phyloP scores from a whole-genome alignment of 1,140 invertebrate species.

The Condylostylus longicornis region DNA sequence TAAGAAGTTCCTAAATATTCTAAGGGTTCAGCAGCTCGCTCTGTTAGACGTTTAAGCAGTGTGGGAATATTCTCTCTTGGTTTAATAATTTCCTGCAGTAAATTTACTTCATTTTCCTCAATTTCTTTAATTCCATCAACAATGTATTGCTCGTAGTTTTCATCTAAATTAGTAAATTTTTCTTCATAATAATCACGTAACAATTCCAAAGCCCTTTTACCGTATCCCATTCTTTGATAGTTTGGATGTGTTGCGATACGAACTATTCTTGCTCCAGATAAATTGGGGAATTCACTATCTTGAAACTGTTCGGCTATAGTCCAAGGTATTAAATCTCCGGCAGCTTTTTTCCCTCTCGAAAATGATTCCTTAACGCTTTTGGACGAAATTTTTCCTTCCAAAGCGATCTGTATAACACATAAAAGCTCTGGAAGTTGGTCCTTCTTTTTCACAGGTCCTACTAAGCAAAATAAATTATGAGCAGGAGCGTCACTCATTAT shows the following conservation, averaged over 20 bases:
- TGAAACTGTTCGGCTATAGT: constrained; percentile 92
- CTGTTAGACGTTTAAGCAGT: constrained; percentile 57
- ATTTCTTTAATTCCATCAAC: constrained; percentile 36
- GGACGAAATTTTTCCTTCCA: constrained; percentile 89
- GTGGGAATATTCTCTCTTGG: constrained; percentile 53
- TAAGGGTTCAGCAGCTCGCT: constrained; percentile 70
- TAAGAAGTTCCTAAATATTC: constrained; percentile 93
- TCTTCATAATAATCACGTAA: constrained; percentile 79
- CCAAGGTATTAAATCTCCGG: constrained; percentile 97
- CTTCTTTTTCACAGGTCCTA: constrained; percentile 63
- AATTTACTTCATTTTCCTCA: constrained; percentile 38
- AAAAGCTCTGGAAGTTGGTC: constrained; percentile 77
- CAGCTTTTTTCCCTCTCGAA: constrained; percentile 70
- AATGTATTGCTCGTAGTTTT: too few relatives aligned
- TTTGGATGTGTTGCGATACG: constrained; percentile 97
- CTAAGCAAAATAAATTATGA: constrained; percentile 90
- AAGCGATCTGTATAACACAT: constrained; percentile 82
- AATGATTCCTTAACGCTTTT: constrained; percentile 58
- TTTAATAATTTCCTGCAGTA: constrained; percentile 47
- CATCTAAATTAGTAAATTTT: constrained; percentile 57
- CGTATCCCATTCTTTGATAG: constrained; percentile 95
- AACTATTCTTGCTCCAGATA: constrained; percentile 84
- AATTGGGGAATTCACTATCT: constrained; percentile 79
- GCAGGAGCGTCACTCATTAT: constrained; percentile 97
- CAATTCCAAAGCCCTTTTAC: constrained; percentile 64